phyloP scores from a whole-genome alignment of 2,113 vertebrate genomes.

The Opisthocomus hoazin region DNA sequence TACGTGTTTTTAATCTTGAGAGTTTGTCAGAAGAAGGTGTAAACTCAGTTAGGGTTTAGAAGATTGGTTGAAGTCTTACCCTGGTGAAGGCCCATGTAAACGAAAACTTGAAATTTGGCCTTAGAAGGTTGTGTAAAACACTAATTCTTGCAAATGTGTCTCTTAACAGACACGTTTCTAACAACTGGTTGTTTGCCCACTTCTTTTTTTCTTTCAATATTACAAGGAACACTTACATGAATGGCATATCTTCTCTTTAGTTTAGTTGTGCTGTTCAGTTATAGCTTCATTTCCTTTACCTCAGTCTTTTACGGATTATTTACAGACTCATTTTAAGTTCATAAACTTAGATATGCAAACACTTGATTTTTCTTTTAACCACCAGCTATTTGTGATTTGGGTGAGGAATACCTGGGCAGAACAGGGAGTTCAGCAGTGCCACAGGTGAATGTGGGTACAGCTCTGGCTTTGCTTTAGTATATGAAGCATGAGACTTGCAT shows the following conservation, averaged over 20 bases:
- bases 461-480: background rate
- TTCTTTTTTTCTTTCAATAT: background rate
- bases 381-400: background rate
- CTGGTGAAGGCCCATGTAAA: background rate
- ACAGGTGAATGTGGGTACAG: background rate
- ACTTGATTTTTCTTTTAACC: background rate
- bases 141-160: background rate
- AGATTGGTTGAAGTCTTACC: background rate
- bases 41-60: background rate
- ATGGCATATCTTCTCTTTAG: background rate
- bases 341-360: background rate
- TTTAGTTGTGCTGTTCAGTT: background rate
- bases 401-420: background rate
- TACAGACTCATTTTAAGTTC: background rate
- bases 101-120: background rate
- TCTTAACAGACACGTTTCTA: background rate
- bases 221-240: background rate
- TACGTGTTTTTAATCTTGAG: background rate
- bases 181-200: accelerated
- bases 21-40: background rate
- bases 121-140: background rate
- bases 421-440: background rate
- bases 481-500: background rate
- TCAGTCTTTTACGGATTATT: background rate
- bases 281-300: background rate